Evolutionary conservation across 2,797 vertebrate genomes (phyloP), one percentile per base, ranked within the genome.

Genomic region (Rhabdophis nuchalis): DNA sequence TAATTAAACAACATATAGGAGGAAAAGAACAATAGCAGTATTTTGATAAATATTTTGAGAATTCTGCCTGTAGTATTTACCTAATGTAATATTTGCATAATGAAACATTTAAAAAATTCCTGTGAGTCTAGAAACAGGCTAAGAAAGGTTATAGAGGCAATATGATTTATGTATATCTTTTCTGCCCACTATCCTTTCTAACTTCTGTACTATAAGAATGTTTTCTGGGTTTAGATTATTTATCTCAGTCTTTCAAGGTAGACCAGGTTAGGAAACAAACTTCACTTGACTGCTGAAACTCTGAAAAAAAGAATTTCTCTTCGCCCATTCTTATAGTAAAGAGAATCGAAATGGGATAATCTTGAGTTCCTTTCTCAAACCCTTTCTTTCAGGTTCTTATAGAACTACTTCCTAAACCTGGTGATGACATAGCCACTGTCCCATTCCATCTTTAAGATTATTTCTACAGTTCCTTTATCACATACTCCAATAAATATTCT

Each of bases 41-140:
- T 95, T 94, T 95, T 96, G 96, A 96, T 97, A 97, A 97, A 97
- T 96, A 97, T 57, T 96, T 96, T 95, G 96, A 97, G 96, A 97
- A 97, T 97, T 96, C 96, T 97, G 94, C 96, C 95, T 94, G 95
- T 96, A 97, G 94, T 96, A 95, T 50, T 50, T 50, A 50, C 46
- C 46, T 50, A 50, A 50, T 94, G 95, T 96, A 97, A 94, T 96
- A 95, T 97, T 97, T 97, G 96, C 95, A 93, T 96, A 95, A 93
- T 93, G 95, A 96, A 94, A 96, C 95, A 95, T 97, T 14, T 8
- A 96, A 96, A 96, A 94, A 96, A 97, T 96, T 94, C 93, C 92
- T 96, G 91, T 94, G 94, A 96, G 54, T 52, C 27, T 10, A 88
- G 93, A 86, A 54, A 23, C 54, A 13, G 52, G 56, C 4, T 52